A percentile compares a stretch with the other conserved stretches of the same genome.
phyloP scores from a whole-genome alignment of 1,140 invertebrate species.

The Xylocopa sonorina region DNA sequence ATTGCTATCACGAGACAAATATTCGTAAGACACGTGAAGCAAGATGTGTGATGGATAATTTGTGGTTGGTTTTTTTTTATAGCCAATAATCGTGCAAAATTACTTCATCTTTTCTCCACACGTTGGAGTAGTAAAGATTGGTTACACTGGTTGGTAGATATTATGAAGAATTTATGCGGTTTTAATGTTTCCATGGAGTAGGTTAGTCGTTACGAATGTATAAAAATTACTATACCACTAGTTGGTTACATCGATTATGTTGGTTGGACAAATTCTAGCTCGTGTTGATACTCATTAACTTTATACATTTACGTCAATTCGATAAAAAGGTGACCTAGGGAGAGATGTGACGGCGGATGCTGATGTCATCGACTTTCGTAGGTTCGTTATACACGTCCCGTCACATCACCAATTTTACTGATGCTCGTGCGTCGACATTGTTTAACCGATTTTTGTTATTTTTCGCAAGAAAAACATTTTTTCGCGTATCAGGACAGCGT shows the following conservation, averaged over 20 bases:
- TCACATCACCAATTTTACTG: not conserved
- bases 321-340: constrained; percentile 24
- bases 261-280: not conserved
- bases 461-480: not conserved
- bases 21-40: constrained; percentile 8
- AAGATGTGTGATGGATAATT: not conserved
- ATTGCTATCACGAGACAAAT: constrained; percentile 23
- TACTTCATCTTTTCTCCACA: not conserved
- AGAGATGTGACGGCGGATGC: constrained; percentile 51
- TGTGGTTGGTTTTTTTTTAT: not conserved
- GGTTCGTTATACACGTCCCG: not conserved
- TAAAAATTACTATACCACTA: too few species aligned
- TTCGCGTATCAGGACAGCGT: not conserved
- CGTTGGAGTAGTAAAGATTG: not conserved
- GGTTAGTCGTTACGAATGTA: too few species aligned
- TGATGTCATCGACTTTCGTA: constrained; percentile 69
- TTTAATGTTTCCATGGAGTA: too few species aligned
- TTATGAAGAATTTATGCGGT: too few species aligned
- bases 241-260: too few species aligned
- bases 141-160: not conserved
- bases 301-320: constrained; percentile 4
- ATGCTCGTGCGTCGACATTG: not conserved
- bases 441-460: not conserved
- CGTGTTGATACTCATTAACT: not conserved
- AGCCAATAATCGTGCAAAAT: not conserved